Evolutionary conservation across 2,797 vertebrate genomes (phyloP).

Genomic region (Bufotes viridis): DNA sequence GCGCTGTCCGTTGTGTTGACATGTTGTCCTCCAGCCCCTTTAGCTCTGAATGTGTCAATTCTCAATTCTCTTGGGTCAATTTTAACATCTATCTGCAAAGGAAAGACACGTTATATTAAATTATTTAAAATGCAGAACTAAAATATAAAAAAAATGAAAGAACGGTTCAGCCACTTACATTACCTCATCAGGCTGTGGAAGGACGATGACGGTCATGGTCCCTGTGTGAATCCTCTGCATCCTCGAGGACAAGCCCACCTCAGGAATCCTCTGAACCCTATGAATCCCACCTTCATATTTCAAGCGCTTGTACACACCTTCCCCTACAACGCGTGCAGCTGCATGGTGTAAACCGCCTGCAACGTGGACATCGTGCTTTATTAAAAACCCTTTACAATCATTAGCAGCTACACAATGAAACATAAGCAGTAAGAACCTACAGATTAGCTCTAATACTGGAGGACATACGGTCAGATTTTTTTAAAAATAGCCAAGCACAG

Average conservation of each 20-base stretch:
- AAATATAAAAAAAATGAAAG: not conserved
- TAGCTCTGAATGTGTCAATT: constrained; percentile 90
- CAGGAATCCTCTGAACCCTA: constrained; percentile 92
- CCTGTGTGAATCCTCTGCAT: constrained; percentile 98
- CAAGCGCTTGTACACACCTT: constrained; percentile 82
- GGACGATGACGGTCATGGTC: constrained; percentile 92
- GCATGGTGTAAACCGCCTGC: constrained; percentile 93
- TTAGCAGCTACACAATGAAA: not conserved
- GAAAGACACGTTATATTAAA: not conserved
- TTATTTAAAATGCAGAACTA: not conserved
- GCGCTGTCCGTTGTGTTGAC: constrained; percentile 96
- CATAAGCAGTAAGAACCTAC: not conserved
- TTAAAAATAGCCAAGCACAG: too few species aligned
- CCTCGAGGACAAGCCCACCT: constrained; percentile 90
- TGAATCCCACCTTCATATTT: constrained; percentile 93
- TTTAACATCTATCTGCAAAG: constrained; percentile 82
- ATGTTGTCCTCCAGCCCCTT: constrained; percentile 91
- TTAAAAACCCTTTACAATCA: not conserved
- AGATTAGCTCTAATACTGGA: not conserved
- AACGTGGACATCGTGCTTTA: not conserved
- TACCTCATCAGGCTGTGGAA: constrained; percentile 90
- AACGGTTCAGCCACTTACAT: constrained; percentile 21
- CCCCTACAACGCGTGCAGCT: constrained; percentile 83
- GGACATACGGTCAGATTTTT: not conserved
- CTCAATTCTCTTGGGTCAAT: constrained; percentile 87